These are phyloP conservation scores for Anser cygnoides DNA, from an alignment of 2,113 vertebrate genomes.

Conservation along the genomic window DNA sequence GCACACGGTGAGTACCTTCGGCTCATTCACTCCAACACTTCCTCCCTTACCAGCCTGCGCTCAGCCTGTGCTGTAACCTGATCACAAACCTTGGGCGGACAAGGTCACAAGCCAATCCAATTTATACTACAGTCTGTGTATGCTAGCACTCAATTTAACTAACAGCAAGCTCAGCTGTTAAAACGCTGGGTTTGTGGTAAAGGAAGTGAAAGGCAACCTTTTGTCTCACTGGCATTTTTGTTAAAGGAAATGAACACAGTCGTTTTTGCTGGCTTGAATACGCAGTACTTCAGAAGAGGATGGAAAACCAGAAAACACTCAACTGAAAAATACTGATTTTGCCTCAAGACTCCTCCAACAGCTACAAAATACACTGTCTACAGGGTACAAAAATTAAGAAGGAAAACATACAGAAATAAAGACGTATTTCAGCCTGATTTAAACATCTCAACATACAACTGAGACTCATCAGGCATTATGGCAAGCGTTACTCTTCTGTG, in stretches of 20 bases:
- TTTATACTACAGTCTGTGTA: neutral
- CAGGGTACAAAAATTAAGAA: neutral
- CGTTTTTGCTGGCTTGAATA: neutral
- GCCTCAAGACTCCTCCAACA: neutral
- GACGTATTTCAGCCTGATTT: neutral
- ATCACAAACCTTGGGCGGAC: neutral
- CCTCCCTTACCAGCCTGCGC: rapidly evolving
- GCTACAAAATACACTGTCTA: neutral
- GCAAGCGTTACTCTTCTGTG: neutral
- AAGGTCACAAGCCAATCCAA: neutral
- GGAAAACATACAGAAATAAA: neutral
- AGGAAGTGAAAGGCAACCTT: neutral
- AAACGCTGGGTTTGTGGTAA: neutral
- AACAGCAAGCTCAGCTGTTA: neutral
- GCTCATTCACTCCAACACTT: neutral
- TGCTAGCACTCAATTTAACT: neutral
- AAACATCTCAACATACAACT: neutral
- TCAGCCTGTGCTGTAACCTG: neutral
- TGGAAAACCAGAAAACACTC: neutral
- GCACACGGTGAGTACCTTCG: neutral
- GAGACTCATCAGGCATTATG: neutral
- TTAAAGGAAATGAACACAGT: neutral
- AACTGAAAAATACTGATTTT: neutral
- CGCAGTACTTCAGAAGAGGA: neutral
- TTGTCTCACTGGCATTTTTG: neutral